Evolutionary conservation across 2,888 invertebrate genomes (phyloP).

Genomic region (Calameuta idolon): DNA sequence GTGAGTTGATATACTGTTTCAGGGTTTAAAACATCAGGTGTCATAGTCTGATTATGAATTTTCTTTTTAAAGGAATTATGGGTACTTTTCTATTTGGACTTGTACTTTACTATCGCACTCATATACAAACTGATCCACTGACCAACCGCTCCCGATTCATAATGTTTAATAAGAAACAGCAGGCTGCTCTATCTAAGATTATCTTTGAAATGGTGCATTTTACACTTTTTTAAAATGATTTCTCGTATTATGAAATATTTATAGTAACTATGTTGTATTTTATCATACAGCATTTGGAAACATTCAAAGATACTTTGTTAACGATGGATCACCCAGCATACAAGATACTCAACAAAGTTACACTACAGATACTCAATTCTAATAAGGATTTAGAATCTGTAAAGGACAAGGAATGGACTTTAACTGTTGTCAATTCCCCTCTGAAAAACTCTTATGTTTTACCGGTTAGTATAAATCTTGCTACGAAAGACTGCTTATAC

Average conservation of each 20-base stretch:
- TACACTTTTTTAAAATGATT: background rate
- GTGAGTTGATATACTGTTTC: background rate
- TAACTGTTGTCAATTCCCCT: constrained; percentile 67
- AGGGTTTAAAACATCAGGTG: background rate
- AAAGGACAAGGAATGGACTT: constrained; percentile 66
- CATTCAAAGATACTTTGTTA: constrained; percentile 53
- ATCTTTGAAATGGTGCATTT: constrained; percentile 56
- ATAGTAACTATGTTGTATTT: constrained; percentile 9
- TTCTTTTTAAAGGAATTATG: constrained; percentile 41
- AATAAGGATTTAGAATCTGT: constrained; percentile 69
- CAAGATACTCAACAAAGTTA: constrained; percentile 60
- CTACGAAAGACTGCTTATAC: background rate
- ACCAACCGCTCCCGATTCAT: constrained; percentile 70
- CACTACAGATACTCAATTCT: constrained; percentile 62
- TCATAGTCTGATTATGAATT: constrained; percentile 12
- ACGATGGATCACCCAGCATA: constrained; percentile 59
- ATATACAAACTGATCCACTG: constrained; percentile 69
- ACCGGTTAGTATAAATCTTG: constrained; percentile 54
- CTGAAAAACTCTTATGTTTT: constrained; percentile 71
- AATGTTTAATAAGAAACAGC: constrained; percentile 67
- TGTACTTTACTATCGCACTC: constrained; percentile 57
- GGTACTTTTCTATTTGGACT: constrained; percentile 35
- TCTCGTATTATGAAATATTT: background rate
- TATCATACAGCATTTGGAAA: constrained; percentile 54
- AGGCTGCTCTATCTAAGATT: constrained; percentile 59